A percentile compares a stretch with the other conserved stretches of the same genome.
These are phyloP conservation scores for Drosophila nr. fundita DNA, from an alignment of 2,888 invertebrate species.

Conservation along the genomic window DNA sequence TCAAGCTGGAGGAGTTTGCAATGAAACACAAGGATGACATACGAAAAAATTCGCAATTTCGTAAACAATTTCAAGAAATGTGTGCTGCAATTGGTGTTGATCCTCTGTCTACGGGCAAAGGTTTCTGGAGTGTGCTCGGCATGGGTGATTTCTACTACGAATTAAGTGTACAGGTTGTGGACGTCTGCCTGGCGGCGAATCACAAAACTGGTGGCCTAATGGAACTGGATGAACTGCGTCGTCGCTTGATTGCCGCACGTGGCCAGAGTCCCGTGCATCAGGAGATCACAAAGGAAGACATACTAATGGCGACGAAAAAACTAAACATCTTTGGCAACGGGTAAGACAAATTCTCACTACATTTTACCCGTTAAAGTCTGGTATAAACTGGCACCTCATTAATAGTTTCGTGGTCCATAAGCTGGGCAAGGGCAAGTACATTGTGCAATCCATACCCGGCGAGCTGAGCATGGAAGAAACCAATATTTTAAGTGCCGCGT, in stretches of 20 bases:
- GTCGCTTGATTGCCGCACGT: slow-evolving; percentile 90
- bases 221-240: slow-evolving; percentile 91
- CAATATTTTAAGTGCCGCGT: slow-evolving; percentile 88
- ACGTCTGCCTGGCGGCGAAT: slow-evolving; percentile 97
- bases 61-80: slow-evolving; percentile 99
- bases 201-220: slow-evolving; percentile 96
- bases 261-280: slow-evolving; percentile 92
- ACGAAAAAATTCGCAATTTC: slow-evolving; percentile 96
- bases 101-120: slow-evolving; percentile 97
- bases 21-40: slow-evolving; percentile 97
- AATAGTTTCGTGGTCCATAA: slow-evolving; percentile 92
- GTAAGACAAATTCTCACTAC: slow-evolving; percentile 62
- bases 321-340: slow-evolving; percentile 97
- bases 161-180: slow-evolving; percentile 98
- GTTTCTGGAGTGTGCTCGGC: slow-evolving; percentile 99
- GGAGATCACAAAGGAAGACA: slow-evolving; percentile 95
- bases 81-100: slow-evolving; percentile 99
- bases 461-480: slow-evolving; percentile 98
- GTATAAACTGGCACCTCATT: background rate
- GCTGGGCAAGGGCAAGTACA: slow-evolving; percentile 92
- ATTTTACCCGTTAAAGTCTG: background rate
- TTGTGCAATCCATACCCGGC: slow-evolving; percentile 98
- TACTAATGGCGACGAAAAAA: slow-evolving; percentile 96
- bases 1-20: slow-evolving; percentile 97
- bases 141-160: slow-evolving; percentile 99